Conservation (phyloP, 1,140 invertebrate genomes). For the Drosophila seguyi region DNA sequence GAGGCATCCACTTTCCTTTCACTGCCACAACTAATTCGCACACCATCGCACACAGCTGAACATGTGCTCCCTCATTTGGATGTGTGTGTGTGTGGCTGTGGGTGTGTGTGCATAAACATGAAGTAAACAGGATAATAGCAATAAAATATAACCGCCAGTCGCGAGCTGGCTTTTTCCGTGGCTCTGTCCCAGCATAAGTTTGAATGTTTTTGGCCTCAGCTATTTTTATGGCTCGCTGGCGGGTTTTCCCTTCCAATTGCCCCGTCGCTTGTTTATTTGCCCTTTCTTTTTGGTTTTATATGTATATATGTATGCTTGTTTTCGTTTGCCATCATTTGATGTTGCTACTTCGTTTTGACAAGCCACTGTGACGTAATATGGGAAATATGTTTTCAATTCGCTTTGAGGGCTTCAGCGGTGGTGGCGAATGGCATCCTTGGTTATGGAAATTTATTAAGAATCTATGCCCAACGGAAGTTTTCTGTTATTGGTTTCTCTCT, state of each 20-base stretch:
- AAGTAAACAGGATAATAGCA: conserved; percentile 85
- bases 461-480: conserved; percentile 63
- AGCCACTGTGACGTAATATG: conserved; percentile 79
- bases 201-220: conserved; percentile 74
- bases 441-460: conserved; percentile 75
- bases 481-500: conserved; percentile 43
- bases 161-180: conserved; percentile 49
- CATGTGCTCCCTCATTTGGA: conserved; percentile 27
- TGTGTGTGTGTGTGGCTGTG: conserved; percentile 9
- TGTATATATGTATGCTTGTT: conserved; percentile 11
- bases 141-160: conserved; percentile 83
- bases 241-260: conserved; percentile 40
- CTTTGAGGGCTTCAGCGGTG: conserved; percentile 20
- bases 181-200: conserved; percentile 73
- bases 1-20: conserved; percentile 66
- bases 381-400: conserved; percentile 65
- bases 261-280: conserved; percentile 61
- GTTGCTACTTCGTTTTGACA: conserved; percentile 43
- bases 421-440: conserved; percentile 11
- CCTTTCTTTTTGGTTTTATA: conserved; percentile 24
- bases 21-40: conserved; percentile 82
- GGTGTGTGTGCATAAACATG: conserved; percentile 75
- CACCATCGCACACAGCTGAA: conserved; percentile 55
- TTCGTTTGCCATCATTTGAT: conserved; percentile 46
- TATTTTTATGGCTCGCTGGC: conserved; percentile 77